Evolutionary conservation across 1,140 invertebrate genomes (phyloP), one percentile per base, ranked within the genome.

Genomic region (Penaeus vannamei): DNA sequence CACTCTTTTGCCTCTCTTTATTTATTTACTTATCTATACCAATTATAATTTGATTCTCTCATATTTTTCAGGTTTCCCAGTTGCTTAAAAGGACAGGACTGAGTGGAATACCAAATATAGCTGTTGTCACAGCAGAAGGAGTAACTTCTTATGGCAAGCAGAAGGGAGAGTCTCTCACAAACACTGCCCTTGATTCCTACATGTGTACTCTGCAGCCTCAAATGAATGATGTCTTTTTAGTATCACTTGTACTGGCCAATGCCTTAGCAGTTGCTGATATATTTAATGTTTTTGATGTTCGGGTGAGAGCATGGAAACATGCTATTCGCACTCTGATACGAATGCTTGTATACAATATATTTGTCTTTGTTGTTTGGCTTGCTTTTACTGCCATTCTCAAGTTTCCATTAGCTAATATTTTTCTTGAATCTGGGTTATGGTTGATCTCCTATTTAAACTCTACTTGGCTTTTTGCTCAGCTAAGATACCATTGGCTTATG

Each of bases 401-500:
- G 59, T 84, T 84, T 84, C 46, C 87, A 22, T 29, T 80, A 10
- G 76, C 77, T 20, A n/a, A 84, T 36, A 64, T 36, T 23, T 53
- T 79, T 29, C 32, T 89, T 46, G 82, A 84, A 36, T 89, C 87
- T 32, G 80, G 82, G 32, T 77, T 83, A 32, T 89, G 82, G 87
- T 19, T 89, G 32, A 79, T 83, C 59, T 64, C 46, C 53, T 83
- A 76, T 62, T 89, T 89, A 2, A 89, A 84, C 80, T 62, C 82
- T 32, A 84, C 87, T 7, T 84, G 87, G 72, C 14, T 89, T 60
- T 89, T 84, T 29, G 60, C 69, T 64, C 83, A 84, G 32, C 83
- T 89, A 14, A 76, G 87, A 20, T 89, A 89, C 66, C 87, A 89
- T 60, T 89, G 87, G 87, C 60, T 89, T 20, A 89, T 89, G 87